Conservation (phyloP, 2,113 vertebrate species). For the Pitta sordida region DNA sequence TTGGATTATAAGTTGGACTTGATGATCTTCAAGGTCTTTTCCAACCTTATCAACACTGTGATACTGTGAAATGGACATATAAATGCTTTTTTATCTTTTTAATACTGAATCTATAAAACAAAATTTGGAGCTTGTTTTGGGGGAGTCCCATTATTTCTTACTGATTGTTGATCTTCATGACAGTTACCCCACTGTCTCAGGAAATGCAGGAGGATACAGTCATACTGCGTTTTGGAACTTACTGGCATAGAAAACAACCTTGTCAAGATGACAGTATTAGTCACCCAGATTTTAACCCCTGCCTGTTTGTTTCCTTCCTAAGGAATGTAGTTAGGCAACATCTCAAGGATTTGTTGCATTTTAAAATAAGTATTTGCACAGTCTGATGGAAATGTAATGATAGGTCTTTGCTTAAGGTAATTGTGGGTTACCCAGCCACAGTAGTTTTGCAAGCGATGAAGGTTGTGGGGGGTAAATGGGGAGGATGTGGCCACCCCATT, state of each 20-base stretch:
- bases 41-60: too few species aligned
- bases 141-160: not conserved
- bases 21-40: too few species aligned
- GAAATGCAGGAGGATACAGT: not conserved
- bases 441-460: conserved; percentile 2
- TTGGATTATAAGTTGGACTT: too few species aligned
- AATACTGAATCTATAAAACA: not conserved
- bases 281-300: conserved; percentile 28
- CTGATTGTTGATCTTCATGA: not conserved
- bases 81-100: not conserved
- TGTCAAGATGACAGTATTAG: not conserved
- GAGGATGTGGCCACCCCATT: conserved; percentile 41
- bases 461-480: not conserved
- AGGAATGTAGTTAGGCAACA: not conserved
- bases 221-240: not conserved
- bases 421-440: conserved; percentile 8
- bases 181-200: not conserved
- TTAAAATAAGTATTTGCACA: conserved; percentile 48
- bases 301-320: not conserved
- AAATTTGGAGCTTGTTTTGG: not conserved
- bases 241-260: not conserved
- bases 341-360: not conserved
- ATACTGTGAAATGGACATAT: too few species aligned
- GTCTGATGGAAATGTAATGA: conserved; percentile 36
- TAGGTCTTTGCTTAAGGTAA: conserved; percentile 29